Conservation (phyloP, 2,113 vertebrate species). For the Herpetotheres cachinnans region DNA sequence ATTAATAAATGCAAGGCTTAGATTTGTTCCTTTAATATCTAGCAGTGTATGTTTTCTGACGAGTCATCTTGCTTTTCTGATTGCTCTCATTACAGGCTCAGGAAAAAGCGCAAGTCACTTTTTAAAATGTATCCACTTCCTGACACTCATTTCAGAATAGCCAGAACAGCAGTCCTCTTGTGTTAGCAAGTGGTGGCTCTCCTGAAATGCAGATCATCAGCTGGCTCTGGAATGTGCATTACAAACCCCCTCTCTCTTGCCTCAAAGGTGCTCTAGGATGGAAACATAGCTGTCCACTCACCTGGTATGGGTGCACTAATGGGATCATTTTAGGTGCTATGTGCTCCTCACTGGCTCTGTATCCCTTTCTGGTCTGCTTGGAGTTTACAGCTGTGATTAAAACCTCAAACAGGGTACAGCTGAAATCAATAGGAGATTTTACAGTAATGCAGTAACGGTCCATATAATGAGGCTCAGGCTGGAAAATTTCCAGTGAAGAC, state of each 20-base stretch:
- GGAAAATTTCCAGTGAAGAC: neutral
- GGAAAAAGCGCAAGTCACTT: neutral
- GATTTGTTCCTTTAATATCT: neutral
- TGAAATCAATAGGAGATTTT: conserved; percentile 21
- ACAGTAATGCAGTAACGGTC: neutral
- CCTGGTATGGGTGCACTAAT: fast-evolving
- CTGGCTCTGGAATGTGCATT: neutral
- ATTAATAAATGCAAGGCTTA: conserved; percentile 29
- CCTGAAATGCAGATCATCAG: neutral
- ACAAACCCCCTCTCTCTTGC: neutral
- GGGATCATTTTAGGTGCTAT: neutral
- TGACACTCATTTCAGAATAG: neutral
- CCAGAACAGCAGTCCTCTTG: neutral
- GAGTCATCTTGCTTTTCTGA: neutral
- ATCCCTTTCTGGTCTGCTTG: neutral
- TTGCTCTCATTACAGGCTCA: neutral
- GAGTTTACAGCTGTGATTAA: neutral
- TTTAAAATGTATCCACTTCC: neutral
- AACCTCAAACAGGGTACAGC: neutral
- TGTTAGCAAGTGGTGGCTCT: neutral
- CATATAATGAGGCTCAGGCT: neutral
- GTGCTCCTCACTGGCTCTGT: neutral
- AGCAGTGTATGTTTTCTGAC: neutral
- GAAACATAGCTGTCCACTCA: neutral
- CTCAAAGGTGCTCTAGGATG: neutral